Evolutionary conservation across 2,797 vertebrate species (phyloP), one percentile per base, ranked within the genome.

Genomic region (Chiloscyllium punctatum): DNA sequence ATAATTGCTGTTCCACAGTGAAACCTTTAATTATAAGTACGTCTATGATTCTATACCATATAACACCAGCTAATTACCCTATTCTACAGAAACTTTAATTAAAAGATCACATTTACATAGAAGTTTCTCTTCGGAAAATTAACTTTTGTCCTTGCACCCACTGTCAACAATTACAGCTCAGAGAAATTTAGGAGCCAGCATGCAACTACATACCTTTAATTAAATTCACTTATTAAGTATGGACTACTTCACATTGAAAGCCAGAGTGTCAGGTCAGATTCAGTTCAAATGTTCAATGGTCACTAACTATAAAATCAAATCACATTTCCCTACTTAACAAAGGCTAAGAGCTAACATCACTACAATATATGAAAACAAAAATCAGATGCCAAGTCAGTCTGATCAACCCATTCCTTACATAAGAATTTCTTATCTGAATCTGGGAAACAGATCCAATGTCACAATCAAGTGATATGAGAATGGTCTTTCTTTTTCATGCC

Each of bases 21-120:
- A 37, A 79, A 79, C 33, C 74, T 79, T 79, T 79, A 79, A 84
- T 84, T 84, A 42, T 84, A 48, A 84, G 37, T 6, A 42, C 18
- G 37, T 42, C 79, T 42, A 7, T 84, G 16, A 42, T 42, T 84
- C 37, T 42, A 37, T 84, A 84, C 79, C 79, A 84, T 84, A 42
- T 18, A 84, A 42, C 18, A 42, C 79, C 79, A 84, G 79, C 79
- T 84, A 84, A 42, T 84, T 84, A 7, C 79, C 79, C 79, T 37
- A 23, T 84, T 84, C 79, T 84, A 84, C 79, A 42, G 18, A 84
- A 84, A n/a, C 74, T 79, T 79, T 79, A 79, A 84, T 84, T 84
- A 42, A 84, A 84, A 84, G 16, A 84, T 48, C 79, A 84, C 37
- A 84, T 84, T 84, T 84, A 42, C 79, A 16, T 84, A 42, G 79